phyloP scores from a whole-genome alignment of 2,113 vertebrate genomes.

The Pica pica region DNA sequence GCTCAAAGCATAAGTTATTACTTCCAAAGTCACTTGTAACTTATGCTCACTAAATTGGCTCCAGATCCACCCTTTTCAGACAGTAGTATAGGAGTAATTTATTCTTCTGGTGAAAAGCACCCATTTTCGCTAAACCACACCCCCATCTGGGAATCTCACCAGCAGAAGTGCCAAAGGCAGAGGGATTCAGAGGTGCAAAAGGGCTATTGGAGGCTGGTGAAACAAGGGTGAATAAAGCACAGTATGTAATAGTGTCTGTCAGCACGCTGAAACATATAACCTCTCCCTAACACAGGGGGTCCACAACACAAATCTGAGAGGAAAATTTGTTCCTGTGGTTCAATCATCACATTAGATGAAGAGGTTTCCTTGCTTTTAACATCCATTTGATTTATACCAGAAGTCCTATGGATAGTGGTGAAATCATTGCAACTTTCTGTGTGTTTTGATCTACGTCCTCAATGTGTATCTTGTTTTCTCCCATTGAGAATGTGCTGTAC shows the following conservation, averaged over 20 bases:
- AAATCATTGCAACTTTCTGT: background rate
- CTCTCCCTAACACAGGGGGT: conserved; percentile 22
- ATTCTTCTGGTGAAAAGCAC: conserved; percentile 59
- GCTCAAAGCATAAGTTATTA: conserved; percentile 37
- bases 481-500: background rate
- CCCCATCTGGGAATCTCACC: background rate
- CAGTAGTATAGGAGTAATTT: conserved; percentile 56
- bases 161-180: conserved; percentile 38
- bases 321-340: conserved; percentile 15
- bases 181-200: background rate
- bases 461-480: background rate
- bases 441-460: background rate
- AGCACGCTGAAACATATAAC: background rate
- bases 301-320: background rate
- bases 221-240: background rate
- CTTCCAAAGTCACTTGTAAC: conserved; percentile 53
- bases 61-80: conserved; percentile 48
- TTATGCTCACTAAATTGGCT: conserved; percentile 59
- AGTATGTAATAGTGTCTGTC: background rate
- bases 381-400: conserved; percentile 1
- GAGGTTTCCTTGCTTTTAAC: background rate
- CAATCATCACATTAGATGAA: conserved; percentile 1
- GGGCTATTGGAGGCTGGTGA: background rate
- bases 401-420: background rate
- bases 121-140: conserved; percentile 39